Evolutionary conservation across 1,140 invertebrate genomes (phyloP).

Genomic region (Theocolax elegans): DNA sequence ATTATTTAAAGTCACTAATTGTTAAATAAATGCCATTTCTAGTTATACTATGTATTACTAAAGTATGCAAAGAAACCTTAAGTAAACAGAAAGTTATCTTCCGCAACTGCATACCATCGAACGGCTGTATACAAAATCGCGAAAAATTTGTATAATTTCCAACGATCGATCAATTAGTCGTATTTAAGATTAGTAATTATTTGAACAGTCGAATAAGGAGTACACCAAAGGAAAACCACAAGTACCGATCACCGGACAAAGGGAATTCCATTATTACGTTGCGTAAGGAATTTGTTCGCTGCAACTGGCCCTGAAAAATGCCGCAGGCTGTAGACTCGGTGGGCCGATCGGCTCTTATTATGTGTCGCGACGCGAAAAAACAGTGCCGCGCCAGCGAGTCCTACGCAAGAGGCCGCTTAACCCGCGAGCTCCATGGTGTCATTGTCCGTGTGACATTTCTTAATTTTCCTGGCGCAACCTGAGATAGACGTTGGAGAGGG

Average conservation of each 20-base stretch:
- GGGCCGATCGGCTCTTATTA: conserved; percentile 28
- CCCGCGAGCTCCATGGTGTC: not conserved
- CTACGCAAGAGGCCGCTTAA: conserved; percentile 6
- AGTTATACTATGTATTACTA: too few species aligned
- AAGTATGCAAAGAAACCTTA: too few species aligned
- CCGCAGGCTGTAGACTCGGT: conserved; percentile 27
- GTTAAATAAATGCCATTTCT: too few species aligned
- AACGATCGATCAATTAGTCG: too few species aligned
- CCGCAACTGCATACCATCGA: too few species aligned
- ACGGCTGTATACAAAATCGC: too few species aligned
- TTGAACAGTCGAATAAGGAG: too few species aligned
- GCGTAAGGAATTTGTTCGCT: conserved; percentile 17
- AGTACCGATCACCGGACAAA: conserved; percentile 26
- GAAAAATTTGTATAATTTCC: too few species aligned
- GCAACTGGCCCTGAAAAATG: conserved; percentile 41
- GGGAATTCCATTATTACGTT: conserved; percentile 40
- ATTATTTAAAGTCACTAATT: too few species aligned
- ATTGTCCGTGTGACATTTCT: conserved; percentile 29
- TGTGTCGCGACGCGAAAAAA: not conserved
- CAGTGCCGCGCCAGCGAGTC: conserved; percentile 6
- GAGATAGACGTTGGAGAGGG: conserved; percentile 1
- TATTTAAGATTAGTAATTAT: too few species aligned
- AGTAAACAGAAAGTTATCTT: too few species aligned
- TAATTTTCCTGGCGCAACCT: conserved; percentile 32
- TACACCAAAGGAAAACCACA: too few species aligned